These are phyloP conservation scores for Eudasyphora cyanicolor DNA, from an alignment of 2,888 invertebrate species.

Conservation along the genomic window DNA sequence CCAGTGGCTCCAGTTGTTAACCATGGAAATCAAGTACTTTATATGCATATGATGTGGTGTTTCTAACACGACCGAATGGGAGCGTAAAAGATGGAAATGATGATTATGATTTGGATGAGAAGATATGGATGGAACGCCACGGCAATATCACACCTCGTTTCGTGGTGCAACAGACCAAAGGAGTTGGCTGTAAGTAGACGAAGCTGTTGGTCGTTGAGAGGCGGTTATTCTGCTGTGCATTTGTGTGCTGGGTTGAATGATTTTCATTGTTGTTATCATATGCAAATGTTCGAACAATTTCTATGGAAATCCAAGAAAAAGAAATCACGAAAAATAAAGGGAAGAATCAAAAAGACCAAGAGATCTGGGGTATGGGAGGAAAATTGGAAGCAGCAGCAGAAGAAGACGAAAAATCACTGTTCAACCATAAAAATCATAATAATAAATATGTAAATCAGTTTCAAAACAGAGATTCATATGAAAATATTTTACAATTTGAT, in stretches of 20 bases:
- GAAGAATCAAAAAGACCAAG: too few species aligned
- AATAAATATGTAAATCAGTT: conserved; percentile 62
- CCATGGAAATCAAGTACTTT: conserved; percentile 62
- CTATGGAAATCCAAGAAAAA: conserved; percentile 18
- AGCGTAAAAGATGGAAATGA: conserved; percentile 52
- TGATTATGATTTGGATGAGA: conserved; percentile 54
- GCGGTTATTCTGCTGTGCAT: too few species aligned
- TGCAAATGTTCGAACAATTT: conserved; percentile 47
- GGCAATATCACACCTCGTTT: conserved; percentile 11
- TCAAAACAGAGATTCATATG: conserved; percentile 22
- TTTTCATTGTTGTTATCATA: conserved; percentile 39
- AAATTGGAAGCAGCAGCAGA: neutral
- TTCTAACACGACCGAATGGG: neutral
- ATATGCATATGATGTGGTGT: conserved; percentile 63
- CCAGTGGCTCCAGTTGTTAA: conserved; percentile 4
- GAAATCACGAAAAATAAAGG: neutral
- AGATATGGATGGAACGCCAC: neutral
- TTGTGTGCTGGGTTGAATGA: neutral
- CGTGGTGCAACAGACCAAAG: neutral
- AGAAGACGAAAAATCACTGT: conserved; percentile 49
- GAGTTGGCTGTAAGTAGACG: too few species aligned
- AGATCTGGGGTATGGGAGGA: neutral
- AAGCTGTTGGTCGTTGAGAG: too few species aligned
- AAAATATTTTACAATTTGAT: conserved; percentile 36
- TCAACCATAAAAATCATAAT: conserved; percentile 47